Percentiles rank a stretch among this genome's conserved stretches.
These are phyloP conservation scores for Lycaon pictus DNA, from an alignment of 2,113 vertebrate genomes.

Conservation along the genomic window DNA sequence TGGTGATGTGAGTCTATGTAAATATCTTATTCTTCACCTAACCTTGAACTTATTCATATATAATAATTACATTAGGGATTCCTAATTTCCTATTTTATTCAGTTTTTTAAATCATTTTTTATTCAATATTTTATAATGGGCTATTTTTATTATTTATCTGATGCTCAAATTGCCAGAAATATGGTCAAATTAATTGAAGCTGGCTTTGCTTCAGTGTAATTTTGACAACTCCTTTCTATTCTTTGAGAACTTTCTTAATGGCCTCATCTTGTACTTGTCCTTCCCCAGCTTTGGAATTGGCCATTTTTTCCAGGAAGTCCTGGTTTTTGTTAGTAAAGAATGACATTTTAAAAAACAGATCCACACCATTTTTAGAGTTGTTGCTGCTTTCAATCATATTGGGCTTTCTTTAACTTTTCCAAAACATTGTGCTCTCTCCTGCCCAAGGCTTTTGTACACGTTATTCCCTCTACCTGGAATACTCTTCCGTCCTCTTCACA, in stretches of 20 bases:
- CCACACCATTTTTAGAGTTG: background rate
- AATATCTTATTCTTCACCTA: background rate
- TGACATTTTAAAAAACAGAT: background rate
- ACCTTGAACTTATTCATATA: slow-evolving; percentile 16
- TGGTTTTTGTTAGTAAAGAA: slow-evolving; percentile 25
- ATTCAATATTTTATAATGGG: background rate
- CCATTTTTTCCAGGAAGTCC: background rate
- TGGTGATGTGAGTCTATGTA: background rate
- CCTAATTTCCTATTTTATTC: background rate
- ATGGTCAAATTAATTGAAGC: background rate
- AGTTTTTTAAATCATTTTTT: background rate
- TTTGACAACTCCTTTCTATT: slow-evolving; percentile 15
- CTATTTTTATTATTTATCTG: background rate
- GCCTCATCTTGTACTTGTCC: background rate
- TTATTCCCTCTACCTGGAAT: background rate
- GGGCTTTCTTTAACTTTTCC: background rate
- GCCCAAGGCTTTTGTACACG: background rate
- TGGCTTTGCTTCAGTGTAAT: background rate
- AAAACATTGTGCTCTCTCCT: background rate
- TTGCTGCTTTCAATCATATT: background rate
- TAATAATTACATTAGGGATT: slow-evolving; percentile 15
- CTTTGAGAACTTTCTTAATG: background rate
- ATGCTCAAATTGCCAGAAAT: slow-evolving; percentile 15
- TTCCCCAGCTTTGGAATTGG: background rate
- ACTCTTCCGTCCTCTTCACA: background rate